A percentile compares a stretch with the other conserved stretches of the same genome.
These are phyloP conservation scores for Heliconius ismenius DNA, from an alignment of 2,888 invertebrate genomes.

Conservation along the genomic window DNA sequence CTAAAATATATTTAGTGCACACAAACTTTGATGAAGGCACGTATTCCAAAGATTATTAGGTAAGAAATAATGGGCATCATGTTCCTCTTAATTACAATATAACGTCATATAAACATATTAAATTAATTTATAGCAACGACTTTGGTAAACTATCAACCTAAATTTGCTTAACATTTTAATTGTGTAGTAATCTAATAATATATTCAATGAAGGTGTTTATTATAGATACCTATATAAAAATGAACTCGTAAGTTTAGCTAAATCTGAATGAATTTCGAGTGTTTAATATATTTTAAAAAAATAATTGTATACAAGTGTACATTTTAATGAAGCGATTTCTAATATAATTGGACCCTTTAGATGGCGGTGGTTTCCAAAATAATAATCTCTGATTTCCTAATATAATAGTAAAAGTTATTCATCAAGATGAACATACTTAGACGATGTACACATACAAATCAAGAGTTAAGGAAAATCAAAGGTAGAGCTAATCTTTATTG, in stretches of 20 bases:
- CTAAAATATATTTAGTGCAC: conserved; percentile 24
- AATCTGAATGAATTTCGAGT: background rate
- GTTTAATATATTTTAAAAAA: background rate
- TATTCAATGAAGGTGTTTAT: background rate
- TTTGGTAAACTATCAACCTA: background rate
- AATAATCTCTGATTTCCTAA: too few relatives aligned
- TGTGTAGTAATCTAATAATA: background rate
- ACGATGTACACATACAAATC: too few relatives aligned
- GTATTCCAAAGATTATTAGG: conserved; percentile 23
- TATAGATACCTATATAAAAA: too few relatives aligned
- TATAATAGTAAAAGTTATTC: too few relatives aligned
- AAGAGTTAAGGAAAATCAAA: too few relatives aligned
- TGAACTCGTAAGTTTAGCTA: too few relatives aligned
- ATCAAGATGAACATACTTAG: too few relatives aligned
- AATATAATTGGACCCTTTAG: too few relatives aligned
- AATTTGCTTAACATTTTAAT: background rate
- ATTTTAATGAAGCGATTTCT: too few relatives aligned
- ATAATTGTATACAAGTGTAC: too few relatives aligned
- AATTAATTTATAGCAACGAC: background rate
- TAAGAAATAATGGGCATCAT: conserved; percentile 21
- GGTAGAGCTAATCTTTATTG: too few relatives aligned
- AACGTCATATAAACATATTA: background rate
- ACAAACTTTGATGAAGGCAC: conserved; percentile 32
- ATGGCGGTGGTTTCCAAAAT: too few relatives aligned
- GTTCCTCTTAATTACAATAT: conserved; percentile 20